phyloP scores from a whole-genome alignment of 1,140 invertebrate species.

The Trigoniulus corallinus region DNA sequence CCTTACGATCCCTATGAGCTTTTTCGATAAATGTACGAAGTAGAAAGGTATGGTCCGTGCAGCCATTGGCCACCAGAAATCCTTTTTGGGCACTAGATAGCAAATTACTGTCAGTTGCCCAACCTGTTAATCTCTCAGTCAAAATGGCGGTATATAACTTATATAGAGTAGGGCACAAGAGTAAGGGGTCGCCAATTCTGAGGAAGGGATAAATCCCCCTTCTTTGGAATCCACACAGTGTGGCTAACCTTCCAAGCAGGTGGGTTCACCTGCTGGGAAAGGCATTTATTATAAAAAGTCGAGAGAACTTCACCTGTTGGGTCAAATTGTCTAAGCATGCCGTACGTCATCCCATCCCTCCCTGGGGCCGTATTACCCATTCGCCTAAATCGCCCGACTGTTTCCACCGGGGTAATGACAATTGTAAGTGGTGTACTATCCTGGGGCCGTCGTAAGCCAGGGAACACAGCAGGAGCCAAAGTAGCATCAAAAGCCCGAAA shows the following conservation, averaged over 20 bases:
- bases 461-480: no score
- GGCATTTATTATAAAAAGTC: no score
- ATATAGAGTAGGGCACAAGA: slow-evolving; percentile 9
- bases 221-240: slow-evolving; percentile 15
- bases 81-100: slow-evolving; percentile 14
- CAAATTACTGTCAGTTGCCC: background rate
- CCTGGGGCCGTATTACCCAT: no score
- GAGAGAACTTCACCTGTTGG: no score
- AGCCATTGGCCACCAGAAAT: slow-evolving; percentile 12
- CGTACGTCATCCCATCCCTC: no score
- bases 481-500: no score
- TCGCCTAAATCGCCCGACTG: no score
- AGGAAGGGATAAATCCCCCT: slow-evolving; percentile 8
- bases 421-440: no score
- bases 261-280: background rate
- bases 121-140: background rate
- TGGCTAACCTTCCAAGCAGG: slow-evolving; percentile 8
- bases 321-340: no score
- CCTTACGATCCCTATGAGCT: slow-evolving; percentile 7
- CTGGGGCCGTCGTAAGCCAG: no score
- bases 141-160: slow-evolving; percentile 11
- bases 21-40: slow-evolving; percentile 9
- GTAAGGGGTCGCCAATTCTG: slow-evolving; percentile 17
- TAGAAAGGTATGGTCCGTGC: slow-evolving; percentile 8
- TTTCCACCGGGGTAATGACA: no score